phyloP scores from a whole-genome alignment of 2,113 vertebrate species.

The Eptatretus burgeri region DNA sequence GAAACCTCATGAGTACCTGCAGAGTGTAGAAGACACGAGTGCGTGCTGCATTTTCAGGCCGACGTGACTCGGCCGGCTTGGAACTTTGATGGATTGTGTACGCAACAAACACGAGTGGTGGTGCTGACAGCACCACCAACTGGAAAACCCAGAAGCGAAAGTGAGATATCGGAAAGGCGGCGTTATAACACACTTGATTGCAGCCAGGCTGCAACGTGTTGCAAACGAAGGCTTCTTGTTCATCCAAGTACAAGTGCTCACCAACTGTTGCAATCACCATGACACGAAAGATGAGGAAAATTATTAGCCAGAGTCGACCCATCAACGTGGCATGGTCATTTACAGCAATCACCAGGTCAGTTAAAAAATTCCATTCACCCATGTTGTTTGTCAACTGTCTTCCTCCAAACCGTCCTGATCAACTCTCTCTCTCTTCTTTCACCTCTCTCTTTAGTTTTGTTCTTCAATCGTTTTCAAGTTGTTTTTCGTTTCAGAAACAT shows the following conservation, averaged over 20 bases:
- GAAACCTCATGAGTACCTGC: not conserved
- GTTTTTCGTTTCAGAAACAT: too few relatives aligned
- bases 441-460: too few relatives aligned
- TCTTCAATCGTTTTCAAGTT: too few relatives aligned
- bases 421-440: too few relatives aligned
- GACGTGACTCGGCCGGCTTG: constrained; percentile 16
- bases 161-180: constrained; percentile 61
- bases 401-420: too few relatives aligned
- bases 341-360: constrained; percentile 33
- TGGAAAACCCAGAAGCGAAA: constrained; percentile 87
- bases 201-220: constrained; percentile 70
- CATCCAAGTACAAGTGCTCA: constrained; percentile 50
- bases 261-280: constrained; percentile 55
- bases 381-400: constrained; percentile 15
- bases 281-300: constrained; percentile 63
- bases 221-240: constrained; percentile 51
- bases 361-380: constrained; percentile 50
- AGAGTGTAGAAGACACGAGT: not conserved
- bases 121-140: constrained; percentile 48
- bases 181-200: constrained; percentile 54
- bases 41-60: not conserved
- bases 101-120: constrained; percentile 41
- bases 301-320: constrained; percentile 55
- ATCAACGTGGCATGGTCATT: constrained; percentile 50
- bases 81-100: constrained; percentile 35